Base-by-base conservation (phyloP, 2,888 invertebrate species). In the Trissoscelio sp. region DNA sequence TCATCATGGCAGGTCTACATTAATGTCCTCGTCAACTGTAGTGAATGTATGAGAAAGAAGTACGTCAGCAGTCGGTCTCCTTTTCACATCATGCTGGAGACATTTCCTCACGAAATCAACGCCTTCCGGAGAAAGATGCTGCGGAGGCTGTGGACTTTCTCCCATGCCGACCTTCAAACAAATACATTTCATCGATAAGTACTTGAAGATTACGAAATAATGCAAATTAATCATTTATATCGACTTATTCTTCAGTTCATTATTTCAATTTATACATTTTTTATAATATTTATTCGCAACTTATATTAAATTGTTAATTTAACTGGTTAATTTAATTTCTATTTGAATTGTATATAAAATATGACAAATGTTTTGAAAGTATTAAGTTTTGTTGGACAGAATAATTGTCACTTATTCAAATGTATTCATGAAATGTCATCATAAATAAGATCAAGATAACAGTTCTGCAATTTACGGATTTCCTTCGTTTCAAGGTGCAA, bases 111-210 rank as follows among this genome's bases (percentile, higher is more conserved):
- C 93, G 92, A 98, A 97, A 86, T 96, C 94, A 72, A 94, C 93
- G 0, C 97, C 98, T 91, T 98, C 98, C 70, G 94, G 94, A 34
- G 96, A 97, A 72, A 98, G 93, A 34, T 93, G 91, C 57, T 94
- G 93, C 0, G 98, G 97, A 6, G 95, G 92, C 83, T 94, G 93
- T 0, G 98, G 98, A 77, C 94, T 94, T 84, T 96, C 95, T 0
- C 97, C 98, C 95, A 97, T 97, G 34, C 98, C 98, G 87, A 98
- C 98, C 93, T 97, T 95, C 87, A 92, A 93, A 57, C 44, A 24
- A 64, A 11, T 9, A 39, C 44, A 48, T 66, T 66, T 75, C 57
- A 55, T 42, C 16, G 16, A n/a, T 53, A 34, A 22, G 24, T 22
- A 11, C 24, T 6, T 4, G n/a, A 12, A 7, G 12, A 55, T 92